phyloP scores from a whole-genome alignment of 2,113 vertebrate genomes.

The Corythaixoides concolor region DNA sequence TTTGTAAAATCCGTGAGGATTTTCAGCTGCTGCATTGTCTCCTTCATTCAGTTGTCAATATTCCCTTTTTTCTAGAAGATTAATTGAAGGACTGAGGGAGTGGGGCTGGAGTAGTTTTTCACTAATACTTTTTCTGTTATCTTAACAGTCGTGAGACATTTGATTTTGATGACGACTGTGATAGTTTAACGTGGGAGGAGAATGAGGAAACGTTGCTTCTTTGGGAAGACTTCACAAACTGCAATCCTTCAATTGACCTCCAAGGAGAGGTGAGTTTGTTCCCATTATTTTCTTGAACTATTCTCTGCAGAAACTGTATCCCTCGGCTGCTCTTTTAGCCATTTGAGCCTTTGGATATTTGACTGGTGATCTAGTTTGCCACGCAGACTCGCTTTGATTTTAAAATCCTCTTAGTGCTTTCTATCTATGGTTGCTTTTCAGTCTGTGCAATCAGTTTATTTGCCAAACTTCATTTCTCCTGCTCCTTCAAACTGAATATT shows the following conservation, averaged over 20 bases:
- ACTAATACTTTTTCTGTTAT: slow-evolving; percentile 34
- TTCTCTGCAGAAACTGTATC: background rate
- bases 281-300: rapidly evolving
- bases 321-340: background rate
- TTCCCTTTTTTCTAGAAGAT: background rate
- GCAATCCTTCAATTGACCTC: slow-evolving; percentile 81
- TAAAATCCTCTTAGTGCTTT: background rate
- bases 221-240: slow-evolving; percentile 98
- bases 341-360: background rate
- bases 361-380: background rate
- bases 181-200: slow-evolving; percentile 97
- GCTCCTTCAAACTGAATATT: background rate
- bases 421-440: background rate
- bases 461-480: background rate
- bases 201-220: slow-evolving; percentile 93
- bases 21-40: slow-evolving; percentile 2
- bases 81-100: background rate
- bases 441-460: background rate
- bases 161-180: slow-evolving; percentile 93
- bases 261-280: slow-evolving; percentile 74
- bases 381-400: background rate
- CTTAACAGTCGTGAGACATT: slow-evolving; percentile 89
- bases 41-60: background rate
- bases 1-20: background rate
- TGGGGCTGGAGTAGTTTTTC: background rate